Evolutionary conservation across 2,113 vertebrate genomes (phyloP).

Genomic region (Erythrolamprus reginae): DNA sequence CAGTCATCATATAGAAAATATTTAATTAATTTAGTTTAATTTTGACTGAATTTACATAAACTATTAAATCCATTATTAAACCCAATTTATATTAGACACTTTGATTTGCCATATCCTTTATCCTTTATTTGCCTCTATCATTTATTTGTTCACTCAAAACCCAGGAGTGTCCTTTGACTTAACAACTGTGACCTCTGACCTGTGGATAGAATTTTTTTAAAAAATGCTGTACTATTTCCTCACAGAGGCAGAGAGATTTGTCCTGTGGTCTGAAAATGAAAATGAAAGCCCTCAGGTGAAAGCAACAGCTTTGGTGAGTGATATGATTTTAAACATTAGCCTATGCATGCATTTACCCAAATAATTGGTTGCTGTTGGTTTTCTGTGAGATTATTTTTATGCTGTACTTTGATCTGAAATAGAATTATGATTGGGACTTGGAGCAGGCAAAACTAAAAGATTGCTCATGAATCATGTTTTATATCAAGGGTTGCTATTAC

Average conservation of each 20-base stretch:
- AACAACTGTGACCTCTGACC: neutral
- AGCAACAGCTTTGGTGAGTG: constrained; percentile 54
- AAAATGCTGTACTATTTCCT: constrained; percentile 34
- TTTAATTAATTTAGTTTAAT: neutral
- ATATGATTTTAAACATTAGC: neutral
- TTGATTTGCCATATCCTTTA: neutral
- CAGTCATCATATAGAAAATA: neutral
- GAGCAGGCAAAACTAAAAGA: fast-evolving
- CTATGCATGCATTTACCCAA: neutral
- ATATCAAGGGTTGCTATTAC: neutral
- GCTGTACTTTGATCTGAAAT: fast-evolving
- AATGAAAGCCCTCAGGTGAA: constrained; percentile 28
- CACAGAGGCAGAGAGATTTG: constrained; percentile 39
- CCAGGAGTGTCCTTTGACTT: neutral
- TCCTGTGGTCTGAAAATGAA: constrained; percentile 7
- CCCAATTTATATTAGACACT: neutral
- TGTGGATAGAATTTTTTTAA: fast-evolving
- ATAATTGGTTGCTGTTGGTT: fast-evolving
- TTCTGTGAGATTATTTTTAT: fast-evolving
- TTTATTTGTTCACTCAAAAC: neutral
- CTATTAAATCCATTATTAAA: neutral
- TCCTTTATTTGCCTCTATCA: no score
- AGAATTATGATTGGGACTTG: neutral
- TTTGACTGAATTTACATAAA: neutral
- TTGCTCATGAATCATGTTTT: neutral